Conservation (phyloP, 2,113 vertebrate species). For the Cyanocitta stelleri region DNA sequence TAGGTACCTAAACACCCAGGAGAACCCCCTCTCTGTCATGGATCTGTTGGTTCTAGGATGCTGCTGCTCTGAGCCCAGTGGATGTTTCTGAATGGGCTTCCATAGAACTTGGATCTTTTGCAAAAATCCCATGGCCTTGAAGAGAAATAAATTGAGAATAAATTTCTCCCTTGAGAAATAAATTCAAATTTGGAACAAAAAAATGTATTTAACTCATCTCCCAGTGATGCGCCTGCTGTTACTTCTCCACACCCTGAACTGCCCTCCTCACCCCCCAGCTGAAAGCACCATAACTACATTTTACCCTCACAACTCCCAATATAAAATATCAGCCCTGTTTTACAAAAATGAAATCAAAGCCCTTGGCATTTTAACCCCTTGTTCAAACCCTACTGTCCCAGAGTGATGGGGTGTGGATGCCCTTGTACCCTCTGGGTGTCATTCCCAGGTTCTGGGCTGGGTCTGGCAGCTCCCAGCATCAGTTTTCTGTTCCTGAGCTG, state of each 20-base stretch:
- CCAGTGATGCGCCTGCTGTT: rapidly evolving
- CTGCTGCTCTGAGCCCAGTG: not conserved
- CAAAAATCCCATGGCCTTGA: not conserved
- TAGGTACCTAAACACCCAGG: not conserved
- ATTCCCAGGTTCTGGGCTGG: not conserved
- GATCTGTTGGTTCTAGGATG: not conserved
- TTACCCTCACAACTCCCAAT: not conserved
- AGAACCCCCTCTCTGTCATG: not conserved
- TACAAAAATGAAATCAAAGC: not conserved
- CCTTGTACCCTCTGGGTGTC: rapidly evolving
- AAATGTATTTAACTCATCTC: not conserved
- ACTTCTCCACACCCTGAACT: rapidly evolving
- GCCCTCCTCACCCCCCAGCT: not conserved
- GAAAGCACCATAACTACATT: not conserved
- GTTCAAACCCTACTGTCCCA: rapidly evolving
- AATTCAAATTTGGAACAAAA: not conserved
- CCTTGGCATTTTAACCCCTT: not conserved
- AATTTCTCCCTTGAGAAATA: not conserved
- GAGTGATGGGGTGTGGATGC: rapidly evolving
- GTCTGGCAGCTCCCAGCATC: not conserved
- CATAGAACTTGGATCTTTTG: too few relatives aligned
- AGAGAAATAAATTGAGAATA: not conserved
- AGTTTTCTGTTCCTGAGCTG: not conserved
- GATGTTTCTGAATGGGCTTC: not conserved
- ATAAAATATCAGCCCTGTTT: not conserved